These are phyloP conservation scores for Trachelus tabidus DNA, from an alignment of 2,888 invertebrate genomes.

Conservation along the genomic window DNA sequence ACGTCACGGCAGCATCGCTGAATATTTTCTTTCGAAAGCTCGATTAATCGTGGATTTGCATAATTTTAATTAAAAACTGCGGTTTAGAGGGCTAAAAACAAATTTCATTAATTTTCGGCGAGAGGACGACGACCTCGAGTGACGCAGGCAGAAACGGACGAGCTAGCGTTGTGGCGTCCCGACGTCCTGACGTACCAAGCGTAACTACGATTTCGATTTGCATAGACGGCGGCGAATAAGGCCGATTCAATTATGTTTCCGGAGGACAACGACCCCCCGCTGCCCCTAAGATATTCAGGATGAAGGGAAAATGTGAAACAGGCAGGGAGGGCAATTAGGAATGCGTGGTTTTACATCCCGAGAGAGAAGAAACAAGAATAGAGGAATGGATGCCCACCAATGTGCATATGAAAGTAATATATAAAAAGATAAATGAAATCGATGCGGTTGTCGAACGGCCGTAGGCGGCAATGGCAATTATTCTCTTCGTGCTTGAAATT, in stretches of 20 bases:
- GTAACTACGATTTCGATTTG: conserved; percentile 10
- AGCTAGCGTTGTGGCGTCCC: background rate
- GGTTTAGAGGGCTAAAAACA: conserved; percentile 21
- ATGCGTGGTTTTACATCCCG: background rate
- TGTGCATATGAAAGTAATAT: background rate
- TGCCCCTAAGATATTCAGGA: background rate
- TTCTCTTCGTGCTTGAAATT: background rate
- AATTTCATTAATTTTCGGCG: conserved; percentile 46
- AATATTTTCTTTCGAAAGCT: background rate
- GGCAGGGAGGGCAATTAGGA: background rate
- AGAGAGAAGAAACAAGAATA: background rate
- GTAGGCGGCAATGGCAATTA: background rate
- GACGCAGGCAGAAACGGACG: background rate
- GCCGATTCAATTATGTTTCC: background rate
- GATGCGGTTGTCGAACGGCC: background rate
- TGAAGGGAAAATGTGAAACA: background rate
- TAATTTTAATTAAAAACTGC: conserved; percentile 49
- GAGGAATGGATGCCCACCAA: too few species aligned
- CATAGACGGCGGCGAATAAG: conserved; percentile 10
- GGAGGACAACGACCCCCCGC: background rate
- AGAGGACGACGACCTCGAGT: background rate
- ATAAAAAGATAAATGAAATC: background rate
- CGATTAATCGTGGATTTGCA: conserved; percentile 44
- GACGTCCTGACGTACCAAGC: background rate
- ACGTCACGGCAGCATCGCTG: background rate